Base-by-base conservation (phyloP, 2,797 vertebrate species). In the Allobates femoralis region DNA sequence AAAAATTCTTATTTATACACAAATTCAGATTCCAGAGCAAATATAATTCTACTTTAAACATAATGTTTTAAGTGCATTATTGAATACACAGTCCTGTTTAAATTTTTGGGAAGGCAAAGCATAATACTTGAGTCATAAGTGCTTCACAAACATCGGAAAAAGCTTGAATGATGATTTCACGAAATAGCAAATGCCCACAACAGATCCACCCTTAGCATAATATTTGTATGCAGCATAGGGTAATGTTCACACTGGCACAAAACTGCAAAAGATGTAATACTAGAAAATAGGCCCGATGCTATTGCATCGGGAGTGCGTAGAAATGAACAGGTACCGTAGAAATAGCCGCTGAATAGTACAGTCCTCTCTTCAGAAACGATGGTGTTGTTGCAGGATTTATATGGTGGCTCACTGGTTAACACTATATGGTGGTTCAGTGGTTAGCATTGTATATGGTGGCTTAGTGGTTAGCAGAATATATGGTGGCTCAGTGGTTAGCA, bases 101-200 rank as follows among this genome's bases (percentile, higher is more conserved):
- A n/a, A 8, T 14, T 14, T 21, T 23, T 41, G n/a, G 37, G 21
- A 71, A 71, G 15, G 32, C 41, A 69, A n/a, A 71, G 23, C 37
- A 1, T 41, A n/a, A 5, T 14, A 28, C 18, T 34, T 34, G 5
- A 69, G 66, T 32, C 32, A 21, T 23, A 2, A 50, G 67, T 16
- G 12, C 69, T 50, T 73, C 34, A 26, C 41, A 73, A 73, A 71
- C 23, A 41, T 37, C 21, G 67, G 34, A 73, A 73, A 73, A 46
- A 46, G 37, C 23, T 41, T 15, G 26, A 46, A 73, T 73, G 37
- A 73, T 73, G 41, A 73, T 73, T 73, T 73, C 69, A 73, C 26
- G 10, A 73, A 21, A n/a, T 41, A 73, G 46, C 21, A 71, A 71
- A 46, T 23, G n/a, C 10, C 19, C 67, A 23, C 21, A 71, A 71